Conservation (phyloP, 1,140 invertebrate genomes). For the Euglossa dilemma region DNA sequence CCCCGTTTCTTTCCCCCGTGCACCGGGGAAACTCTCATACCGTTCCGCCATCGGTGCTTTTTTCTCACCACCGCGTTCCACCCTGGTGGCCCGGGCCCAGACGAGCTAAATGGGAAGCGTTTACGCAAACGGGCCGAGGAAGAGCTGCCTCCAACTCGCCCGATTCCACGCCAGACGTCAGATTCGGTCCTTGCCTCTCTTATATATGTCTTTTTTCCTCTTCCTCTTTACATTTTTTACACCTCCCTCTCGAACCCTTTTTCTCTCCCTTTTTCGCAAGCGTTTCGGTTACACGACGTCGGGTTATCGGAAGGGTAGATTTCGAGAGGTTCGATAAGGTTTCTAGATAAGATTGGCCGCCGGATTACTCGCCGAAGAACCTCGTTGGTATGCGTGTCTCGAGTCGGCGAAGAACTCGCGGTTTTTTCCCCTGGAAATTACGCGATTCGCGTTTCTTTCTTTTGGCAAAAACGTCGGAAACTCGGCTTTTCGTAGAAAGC, state of each 20-base stretch:
- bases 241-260: too few relatives aligned
- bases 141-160: background rate
- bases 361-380: background rate
- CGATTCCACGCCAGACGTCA: too few relatives aligned
- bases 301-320: too few relatives aligned
- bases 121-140: conserved; percentile 16
- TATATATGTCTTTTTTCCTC: background rate
- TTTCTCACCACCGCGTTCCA: background rate
- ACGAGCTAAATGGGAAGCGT: conserved; percentile 2
- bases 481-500: background rate
- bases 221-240: background rate
- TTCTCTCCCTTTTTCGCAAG: too few relatives aligned
- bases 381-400: background rate
- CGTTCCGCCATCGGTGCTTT: conserved; percentile 24
- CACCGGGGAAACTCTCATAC: conserved; percentile 16
- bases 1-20: background rate
- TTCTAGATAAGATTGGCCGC: too few relatives aligned
- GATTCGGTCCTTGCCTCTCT: background rate
- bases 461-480: background rate
- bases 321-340: too few relatives aligned
- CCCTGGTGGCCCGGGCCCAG: background rate
- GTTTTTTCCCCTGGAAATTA: background rate
- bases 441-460: background rate
- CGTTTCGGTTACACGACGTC: too few relatives aligned
- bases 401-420: background rate